Evolutionary conservation across 2,113 vertebrate species (phyloP).

Genomic region (Indicator indicator): DNA sequence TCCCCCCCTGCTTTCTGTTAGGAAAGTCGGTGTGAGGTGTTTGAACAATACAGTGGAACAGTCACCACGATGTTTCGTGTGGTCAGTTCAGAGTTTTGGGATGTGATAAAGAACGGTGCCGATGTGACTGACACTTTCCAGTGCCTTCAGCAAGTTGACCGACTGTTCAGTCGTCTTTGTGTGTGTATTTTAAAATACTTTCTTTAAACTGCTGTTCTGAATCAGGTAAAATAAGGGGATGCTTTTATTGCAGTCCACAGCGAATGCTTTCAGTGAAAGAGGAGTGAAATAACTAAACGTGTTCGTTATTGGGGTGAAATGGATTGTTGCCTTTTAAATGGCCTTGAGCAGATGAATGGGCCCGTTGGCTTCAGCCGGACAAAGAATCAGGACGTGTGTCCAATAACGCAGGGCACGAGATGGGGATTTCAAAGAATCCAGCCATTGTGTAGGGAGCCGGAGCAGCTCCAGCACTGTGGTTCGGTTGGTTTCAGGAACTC

Average conservation of each 20-base stretch:
- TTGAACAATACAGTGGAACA: neutral
- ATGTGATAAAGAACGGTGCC: neutral
- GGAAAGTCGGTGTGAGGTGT: neutral
- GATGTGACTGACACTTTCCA: neutral
- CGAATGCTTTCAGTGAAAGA: neutral
- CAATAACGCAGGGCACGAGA: neutral
- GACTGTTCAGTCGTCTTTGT: neutral
- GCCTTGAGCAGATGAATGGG: neutral
- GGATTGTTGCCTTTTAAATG: neutral
- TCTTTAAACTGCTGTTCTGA: neutral
- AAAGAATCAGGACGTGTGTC: conserved; percentile 27
- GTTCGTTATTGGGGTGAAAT: neutral
- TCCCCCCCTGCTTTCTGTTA: neutral
- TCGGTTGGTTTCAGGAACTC: conserved; percentile 17
- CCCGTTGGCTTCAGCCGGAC: neutral
- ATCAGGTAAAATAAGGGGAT: neutral
- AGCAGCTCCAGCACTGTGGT: neutral
- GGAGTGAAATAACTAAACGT: neutral
- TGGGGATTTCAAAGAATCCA: conserved; percentile 32
- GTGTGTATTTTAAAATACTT: neutral
- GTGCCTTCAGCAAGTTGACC: neutral
- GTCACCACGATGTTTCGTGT: neutral
- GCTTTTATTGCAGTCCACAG: neutral
- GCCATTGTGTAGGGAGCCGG: neutral
- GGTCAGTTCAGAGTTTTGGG: neutral